Base-by-base conservation (phyloP, 2,888 invertebrate genomes). In the Rambutsinella grinnellia region DNA sequence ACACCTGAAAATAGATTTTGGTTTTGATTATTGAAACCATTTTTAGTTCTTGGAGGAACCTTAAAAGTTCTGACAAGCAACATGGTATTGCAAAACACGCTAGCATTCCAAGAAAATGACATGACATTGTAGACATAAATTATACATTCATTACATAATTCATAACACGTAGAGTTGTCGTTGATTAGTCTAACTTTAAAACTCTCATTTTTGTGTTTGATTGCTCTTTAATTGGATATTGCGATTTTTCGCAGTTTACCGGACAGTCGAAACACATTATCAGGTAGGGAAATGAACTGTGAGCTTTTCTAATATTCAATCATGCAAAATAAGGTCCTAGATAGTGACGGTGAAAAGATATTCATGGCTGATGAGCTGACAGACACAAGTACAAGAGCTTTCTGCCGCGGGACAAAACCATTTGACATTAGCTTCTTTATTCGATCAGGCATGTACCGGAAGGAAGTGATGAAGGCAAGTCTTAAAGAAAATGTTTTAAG, bases 291-390 rank as follows among this genome's bases (percentile, higher is more conserved):
- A n/a, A n/a, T n/a, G n/a, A n/a, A n/a, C n/a, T n/a, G n/a, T 17
- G 6, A 51, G 51, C 51, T 6, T 51, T 15, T 44, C 13, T 13
- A 44, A 44, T 10, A 44, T 44, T 44, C 8, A 13, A 44, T 10
- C 13, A 44, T 44, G 13, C 13, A 56, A 53, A 53, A 53, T 15
- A n/a, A 72, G 72, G 78, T 80, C 24, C 51, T 80, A 36, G 69
- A 80, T 26, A 78, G 78, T 66, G 77, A 76, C 21, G 80, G 80
- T 0, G 80, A 78, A 24, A 80, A 76, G 57, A 80, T 80, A n/a
- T 80, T 80, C 60, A 80, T 80, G 80, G 80, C 80, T 19, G 80
- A 80, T 13, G 80, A 80, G 60, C 72, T 78, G 15, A 80, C 80
- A 2, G 80, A 80, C 65, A 80, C 80, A 49, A 80, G 78, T 70